These are phyloP conservation scores for Manis crassicaudata DNA, from an alignment of 2,797 vertebrate genomes.

Conservation along the genomic window DNA sequence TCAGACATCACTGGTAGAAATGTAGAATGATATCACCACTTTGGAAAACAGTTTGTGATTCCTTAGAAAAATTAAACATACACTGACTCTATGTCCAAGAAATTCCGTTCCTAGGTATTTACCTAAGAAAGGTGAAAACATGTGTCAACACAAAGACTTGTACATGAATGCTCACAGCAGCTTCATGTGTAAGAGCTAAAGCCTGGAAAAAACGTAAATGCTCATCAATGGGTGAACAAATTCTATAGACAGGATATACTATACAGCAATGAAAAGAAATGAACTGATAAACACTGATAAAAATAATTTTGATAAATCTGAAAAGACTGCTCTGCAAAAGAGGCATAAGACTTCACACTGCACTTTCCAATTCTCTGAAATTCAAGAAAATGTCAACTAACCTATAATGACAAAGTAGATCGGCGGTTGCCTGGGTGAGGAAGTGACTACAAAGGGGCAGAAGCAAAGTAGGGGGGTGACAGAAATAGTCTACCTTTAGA, in stretches of 20 bases:
- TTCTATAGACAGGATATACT: not conserved
- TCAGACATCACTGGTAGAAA: not conserved
- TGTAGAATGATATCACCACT: not conserved
- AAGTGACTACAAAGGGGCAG: not conserved
- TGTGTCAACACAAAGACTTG: slow-evolving; percentile 17
- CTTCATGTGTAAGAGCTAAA: slow-evolving; percentile 13
- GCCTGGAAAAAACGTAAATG: not conserved
- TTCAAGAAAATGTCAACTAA: not conserved
- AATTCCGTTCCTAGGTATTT: slow-evolving; percentile 48
- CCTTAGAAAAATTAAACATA: slow-evolving; percentile 30
- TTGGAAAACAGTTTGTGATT: slow-evolving; percentile 36
- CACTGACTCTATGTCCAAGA: not conserved
- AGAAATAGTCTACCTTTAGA: not conserved
- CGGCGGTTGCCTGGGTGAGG: not conserved
- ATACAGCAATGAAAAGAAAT: slow-evolving; percentile 13
- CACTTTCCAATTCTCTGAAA: slow-evolving; percentile 15
- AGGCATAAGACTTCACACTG: not conserved
- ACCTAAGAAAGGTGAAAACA: slow-evolving; percentile 32
- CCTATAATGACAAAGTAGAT: not conserved
- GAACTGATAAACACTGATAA: not conserved
- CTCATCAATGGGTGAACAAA: not conserved
- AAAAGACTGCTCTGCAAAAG: slow-evolving; percentile 32
- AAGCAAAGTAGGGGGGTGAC: not conserved
- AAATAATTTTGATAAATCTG: not conserved
- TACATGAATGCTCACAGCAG: not conserved